Evolutionary conservation across 2,888 invertebrate genomes (phyloP).

Genomic region (Tenthredo distinguenda): DNA sequence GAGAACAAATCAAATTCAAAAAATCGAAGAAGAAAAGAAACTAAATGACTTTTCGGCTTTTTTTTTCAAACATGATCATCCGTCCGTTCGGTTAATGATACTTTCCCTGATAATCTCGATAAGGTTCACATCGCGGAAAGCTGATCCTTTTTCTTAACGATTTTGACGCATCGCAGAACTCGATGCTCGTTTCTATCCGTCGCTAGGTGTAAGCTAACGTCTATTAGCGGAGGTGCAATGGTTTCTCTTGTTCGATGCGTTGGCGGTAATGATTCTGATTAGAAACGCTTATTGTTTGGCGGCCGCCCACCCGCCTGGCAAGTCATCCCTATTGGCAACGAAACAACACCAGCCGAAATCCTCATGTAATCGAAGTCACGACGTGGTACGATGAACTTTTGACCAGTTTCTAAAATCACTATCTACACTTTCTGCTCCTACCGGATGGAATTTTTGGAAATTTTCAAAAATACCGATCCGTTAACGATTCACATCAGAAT

Average conservation of each 20-base stretch:
- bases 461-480: not conserved
- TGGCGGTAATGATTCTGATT: constrained; percentile 51
- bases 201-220: constrained; percentile 12
- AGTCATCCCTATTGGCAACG: constrained; percentile 48
- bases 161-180: not conserved
- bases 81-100: not conserved
- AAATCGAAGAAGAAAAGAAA: not conserved
- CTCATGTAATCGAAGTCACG: not conserved
- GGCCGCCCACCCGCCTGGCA: constrained; percentile 49
- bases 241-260: constrained; percentile 37
- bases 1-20: not conserved
- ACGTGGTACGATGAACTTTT: constrained; percentile 3
- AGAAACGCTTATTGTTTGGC: constrained; percentile 44
- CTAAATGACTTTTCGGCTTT: not conserved
- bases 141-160: not conserved
- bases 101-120: not conserved
- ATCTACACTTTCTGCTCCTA: not conserved
- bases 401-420: not conserved
- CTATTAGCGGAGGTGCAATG: constrained; percentile 49
- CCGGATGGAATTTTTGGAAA: no score
- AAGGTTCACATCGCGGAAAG: not conserved
- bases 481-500: not conserved
- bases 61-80: not conserved
- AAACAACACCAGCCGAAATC: constrained; percentile 24
- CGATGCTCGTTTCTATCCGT: constrained; percentile 23